Evolutionary conservation across 2,797 vertebrate genomes (phyloP).

Genomic region (Chaetodon trifasciatus): DNA sequence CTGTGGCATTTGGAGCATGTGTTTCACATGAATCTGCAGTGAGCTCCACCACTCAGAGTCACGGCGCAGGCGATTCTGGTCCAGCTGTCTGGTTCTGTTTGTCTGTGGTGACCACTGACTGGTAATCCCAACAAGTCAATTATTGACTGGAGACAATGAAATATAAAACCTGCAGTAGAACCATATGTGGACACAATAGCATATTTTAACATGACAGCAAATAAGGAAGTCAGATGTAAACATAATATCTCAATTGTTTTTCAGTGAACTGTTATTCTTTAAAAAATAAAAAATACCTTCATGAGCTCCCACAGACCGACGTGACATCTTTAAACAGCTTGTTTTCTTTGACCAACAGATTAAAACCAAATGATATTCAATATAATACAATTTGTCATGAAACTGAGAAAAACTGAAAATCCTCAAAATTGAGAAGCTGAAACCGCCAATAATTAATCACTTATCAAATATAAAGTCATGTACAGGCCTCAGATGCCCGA

Average conservation of each 20-base stretch:
- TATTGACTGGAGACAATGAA: not conserved
- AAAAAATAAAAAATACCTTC: not conserved
- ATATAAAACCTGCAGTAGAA: not conserved
- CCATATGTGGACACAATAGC: not conserved
- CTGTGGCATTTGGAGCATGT: conserved; percentile 17
- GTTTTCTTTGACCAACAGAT: not conserved
- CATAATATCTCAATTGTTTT: not conserved
- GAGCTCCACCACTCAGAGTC: conserved; percentile 9
- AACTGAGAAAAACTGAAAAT: not conserved
- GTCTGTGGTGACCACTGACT: not conserved
- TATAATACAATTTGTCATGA: not conserved
- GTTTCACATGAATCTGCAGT: not conserved
- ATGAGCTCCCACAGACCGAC: not conserved
- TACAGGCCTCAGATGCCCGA: too few relatives aligned
- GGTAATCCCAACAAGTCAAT: not conserved
- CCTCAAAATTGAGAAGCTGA: not conserved
- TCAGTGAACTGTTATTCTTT: not conserved
- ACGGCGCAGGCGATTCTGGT: not conserved
- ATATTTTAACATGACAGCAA: not conserved
- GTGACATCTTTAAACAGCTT: not conserved
- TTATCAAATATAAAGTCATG: too few relatives aligned
- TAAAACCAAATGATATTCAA: not conserved
- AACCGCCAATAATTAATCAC: too few relatives aligned
- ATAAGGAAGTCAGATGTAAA: not conserved
- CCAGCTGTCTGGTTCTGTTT: conserved; percentile 8